These are phyloP conservation scores for Strigops habroptila DNA, from an alignment of 2,113 vertebrate species.

Conservation along the genomic window DNA sequence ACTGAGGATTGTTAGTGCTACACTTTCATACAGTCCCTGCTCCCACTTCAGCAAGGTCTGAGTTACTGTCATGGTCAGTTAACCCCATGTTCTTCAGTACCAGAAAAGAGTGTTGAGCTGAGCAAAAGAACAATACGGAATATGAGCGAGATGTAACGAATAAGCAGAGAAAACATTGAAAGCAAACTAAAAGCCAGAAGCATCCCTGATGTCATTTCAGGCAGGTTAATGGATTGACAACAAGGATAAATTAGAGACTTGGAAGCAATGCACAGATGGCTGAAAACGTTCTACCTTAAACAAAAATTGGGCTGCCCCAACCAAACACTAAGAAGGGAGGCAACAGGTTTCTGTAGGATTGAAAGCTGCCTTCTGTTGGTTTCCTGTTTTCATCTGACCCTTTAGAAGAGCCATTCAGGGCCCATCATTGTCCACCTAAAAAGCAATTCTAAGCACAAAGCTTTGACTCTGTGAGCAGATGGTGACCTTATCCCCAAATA, in stretches of 20 bases:
- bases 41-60: neutral
- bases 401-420: neutral
- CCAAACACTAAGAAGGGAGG: neutral
- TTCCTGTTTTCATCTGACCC: slow-evolving; percentile 13
- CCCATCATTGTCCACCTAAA: slow-evolving; percentile 2
- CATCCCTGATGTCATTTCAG: neutral
- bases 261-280: neutral
- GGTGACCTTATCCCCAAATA: slow-evolving; percentile 40
- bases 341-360: neutral
- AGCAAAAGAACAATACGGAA: neutral
- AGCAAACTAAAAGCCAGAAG: neutral
- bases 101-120: neutral
- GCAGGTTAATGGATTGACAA: neutral
- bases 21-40: neutral
- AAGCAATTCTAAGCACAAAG: slow-evolving; percentile 35
- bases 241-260: neutral
- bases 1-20: neutral
- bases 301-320: neutral
- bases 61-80: neutral
- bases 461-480: slow-evolving; percentile 51
- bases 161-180: neutral
- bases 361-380: slow-evolving; percentile 11
- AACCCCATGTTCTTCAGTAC: neutral
- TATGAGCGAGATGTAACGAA: neutral
- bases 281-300: neutral